Percentiles rank a stretch among this genome's conserved stretches.
phyloP scores from a whole-genome alignment of 2,797 vertebrate species.

The Xiphorhynchus erythropygius region DNA sequence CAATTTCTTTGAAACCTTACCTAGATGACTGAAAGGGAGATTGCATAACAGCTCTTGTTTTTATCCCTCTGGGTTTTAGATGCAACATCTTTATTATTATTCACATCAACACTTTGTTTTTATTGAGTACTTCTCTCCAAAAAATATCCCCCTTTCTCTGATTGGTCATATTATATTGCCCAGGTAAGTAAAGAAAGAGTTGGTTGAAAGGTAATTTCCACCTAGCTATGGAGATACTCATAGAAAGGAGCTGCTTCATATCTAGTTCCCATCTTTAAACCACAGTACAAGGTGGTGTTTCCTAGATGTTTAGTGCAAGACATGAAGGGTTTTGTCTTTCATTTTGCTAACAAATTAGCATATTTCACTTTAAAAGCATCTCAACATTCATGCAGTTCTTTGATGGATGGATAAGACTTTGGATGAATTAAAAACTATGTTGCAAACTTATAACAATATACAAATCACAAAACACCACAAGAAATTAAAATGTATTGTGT shows the following conservation, averaged over 20 bases:
- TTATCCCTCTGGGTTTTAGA: not conserved
- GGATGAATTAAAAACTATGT: not conserved
- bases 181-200: not conserved
- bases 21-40: not conserved
- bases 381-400: not conserved
- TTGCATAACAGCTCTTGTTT: rapidly evolving
- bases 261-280: not conserved
- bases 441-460: rapidly evolving
- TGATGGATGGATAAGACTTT: not conserved
- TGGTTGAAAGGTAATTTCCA: not conserved
- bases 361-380: not conserved
- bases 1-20: not conserved
- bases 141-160: not conserved
- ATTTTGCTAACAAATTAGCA: not conserved
- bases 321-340: not conserved
- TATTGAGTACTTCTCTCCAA: not conserved
- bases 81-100: not conserved
- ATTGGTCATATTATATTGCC: not conserved
- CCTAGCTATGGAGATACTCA: not conserved
- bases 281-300: not conserved
- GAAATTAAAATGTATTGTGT: not conserved
- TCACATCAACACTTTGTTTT: not conserved
- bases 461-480: not conserved
- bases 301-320: not conserved
- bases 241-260: not conserved